Evolutionary conservation across 2,888 invertebrate genomes (phyloP), one percentile per base, ranked within the genome.

Genomic region (Apamea monoglypha): DNA sequence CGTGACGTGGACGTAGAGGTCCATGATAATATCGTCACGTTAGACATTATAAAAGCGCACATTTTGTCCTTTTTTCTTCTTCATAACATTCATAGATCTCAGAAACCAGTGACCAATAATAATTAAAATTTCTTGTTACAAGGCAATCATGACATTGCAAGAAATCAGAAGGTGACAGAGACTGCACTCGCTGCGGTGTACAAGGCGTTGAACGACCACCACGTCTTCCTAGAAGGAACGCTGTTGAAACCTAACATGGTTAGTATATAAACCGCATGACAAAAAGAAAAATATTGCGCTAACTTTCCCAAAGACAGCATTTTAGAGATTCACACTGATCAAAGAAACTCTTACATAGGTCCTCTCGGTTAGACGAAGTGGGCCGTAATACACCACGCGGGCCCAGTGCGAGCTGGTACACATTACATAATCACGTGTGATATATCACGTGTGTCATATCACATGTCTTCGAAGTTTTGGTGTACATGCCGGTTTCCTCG

Each of bases 201-300:
- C 97, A 99, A 99, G 96, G 99, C 99, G 8, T 97, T 99, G 87
- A 98, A 97, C 90, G 99, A 99, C 93, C 99, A 99, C 94, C 99
- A 99, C 93, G 99, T 99, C 73, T 99, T 97, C 97, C 97, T 99
- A 92, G 99, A 99, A 95, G 99, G 99, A 89, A 99, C 99, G 2
- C 97, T 99, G 50, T 97, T 99, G 90, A 99, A 99, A 95, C 99
- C 99, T 70, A 99, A 99, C 97, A 99, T 99, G 99, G 99, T 99
- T 70, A 25, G 77, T 77, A 56, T 32, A 16, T 16, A 16, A 16
- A 47, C 47, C 16, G 16, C 0, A 2, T 16, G 14, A 16, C 47
- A 47, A 47, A 47, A 47, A 16, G 16, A 47, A 16, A 47, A 47
- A 16, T 47, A 47, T 47, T 47, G 47, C 40, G 40, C 40, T 40